Evolutionary conservation across 2,888 invertebrate species (phyloP).

Genomic region (Trisateles emortualis): DNA sequence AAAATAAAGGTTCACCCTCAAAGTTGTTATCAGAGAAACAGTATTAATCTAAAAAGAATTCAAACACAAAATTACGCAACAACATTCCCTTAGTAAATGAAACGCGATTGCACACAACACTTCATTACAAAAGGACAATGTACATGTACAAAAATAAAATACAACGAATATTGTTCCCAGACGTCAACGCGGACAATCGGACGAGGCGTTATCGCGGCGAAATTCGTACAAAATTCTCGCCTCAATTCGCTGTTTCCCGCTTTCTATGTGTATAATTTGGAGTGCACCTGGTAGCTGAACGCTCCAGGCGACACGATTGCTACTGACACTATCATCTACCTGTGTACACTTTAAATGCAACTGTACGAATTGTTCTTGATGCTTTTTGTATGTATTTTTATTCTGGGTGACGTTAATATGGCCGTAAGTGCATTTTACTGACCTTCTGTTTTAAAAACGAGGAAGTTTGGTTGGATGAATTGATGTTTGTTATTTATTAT

Average conservation of each 20-base stretch:
- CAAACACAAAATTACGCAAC: conserved; percentile 21
- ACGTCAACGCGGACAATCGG: conserved; percentile 57
- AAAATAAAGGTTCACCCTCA: conserved; percentile 7
- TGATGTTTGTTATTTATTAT: too few relatives aligned
- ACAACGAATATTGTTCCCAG: conserved; percentile 49
- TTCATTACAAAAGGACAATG: conserved; percentile 63
- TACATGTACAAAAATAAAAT: conserved; percentile 51
- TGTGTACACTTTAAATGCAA: conserved; percentile 67
- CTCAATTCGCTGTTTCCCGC: conserved; percentile 57
- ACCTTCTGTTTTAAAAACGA: too few relatives aligned
- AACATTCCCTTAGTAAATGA: conserved; percentile 34
- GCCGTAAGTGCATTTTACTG: conserved; percentile 18
- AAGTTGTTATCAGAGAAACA: conserved; percentile 25
- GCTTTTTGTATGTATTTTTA: conserved; percentile 49
- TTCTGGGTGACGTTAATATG: conserved; percentile 35
- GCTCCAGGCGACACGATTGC: conserved; percentile 63
- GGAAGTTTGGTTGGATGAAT: too few relatives aligned
- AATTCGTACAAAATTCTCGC: conserved; percentile 57
- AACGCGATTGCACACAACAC: conserved; percentile 53
- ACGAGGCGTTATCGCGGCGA: conserved; percentile 56
- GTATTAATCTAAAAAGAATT: conserved; percentile 23
- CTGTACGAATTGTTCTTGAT: conserved; percentile 59
- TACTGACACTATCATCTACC: conserved; percentile 76
- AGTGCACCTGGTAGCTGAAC: conserved; percentile 53
- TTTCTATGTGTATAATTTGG: conserved; percentile 62